Percentiles rank a stretch among this genome's conserved stretches.
These are phyloP conservation scores for Zhuqinia jingwanae DNA, from an alignment of 2,888 invertebrate genomes.

Conservation along the genomic window DNA sequence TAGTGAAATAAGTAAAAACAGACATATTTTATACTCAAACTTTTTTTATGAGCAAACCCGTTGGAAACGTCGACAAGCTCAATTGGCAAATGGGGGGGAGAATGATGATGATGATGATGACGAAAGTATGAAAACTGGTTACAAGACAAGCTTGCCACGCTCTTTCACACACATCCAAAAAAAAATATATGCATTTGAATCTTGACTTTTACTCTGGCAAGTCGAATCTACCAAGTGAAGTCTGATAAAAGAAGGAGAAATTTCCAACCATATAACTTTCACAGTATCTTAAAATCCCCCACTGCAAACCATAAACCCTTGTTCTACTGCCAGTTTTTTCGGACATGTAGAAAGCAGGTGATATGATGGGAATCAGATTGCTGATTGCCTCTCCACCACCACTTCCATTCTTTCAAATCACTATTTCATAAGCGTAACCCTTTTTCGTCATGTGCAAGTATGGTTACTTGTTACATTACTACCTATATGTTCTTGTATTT, in stretches of 20 bases:
- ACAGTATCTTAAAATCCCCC: slow-evolving; percentile 59
- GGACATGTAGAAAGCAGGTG: slow-evolving; percentile 23
- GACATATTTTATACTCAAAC: too few species aligned
- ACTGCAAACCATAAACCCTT: too few species aligned
- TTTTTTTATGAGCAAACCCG: too few species aligned
- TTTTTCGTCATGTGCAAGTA: slow-evolving; percentile 14
- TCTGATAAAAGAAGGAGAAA: slow-evolving; percentile 21
- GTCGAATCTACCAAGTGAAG: too few species aligned
- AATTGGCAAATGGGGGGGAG: background rate
- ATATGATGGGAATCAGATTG: background rate
- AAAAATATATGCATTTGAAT: too few species aligned
- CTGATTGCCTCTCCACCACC: background rate
- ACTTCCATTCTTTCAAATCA: background rate
- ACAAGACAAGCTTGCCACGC: background rate
- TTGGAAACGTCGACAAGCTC: too few species aligned
- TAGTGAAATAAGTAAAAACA: too few species aligned
- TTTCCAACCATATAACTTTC: slow-evolving; percentile 37
- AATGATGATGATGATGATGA: background rate
- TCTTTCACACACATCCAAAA: background rate
- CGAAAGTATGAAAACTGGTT: background rate
- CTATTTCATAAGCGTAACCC: slow-evolving; percentile 20
- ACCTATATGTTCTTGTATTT: background rate
- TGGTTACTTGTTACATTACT: background rate
- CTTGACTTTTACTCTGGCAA: too few species aligned
- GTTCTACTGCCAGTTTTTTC: background rate